Conservation (phyloP, 1,140 invertebrate species). For the Oryctes rhinoceros region DNA sequence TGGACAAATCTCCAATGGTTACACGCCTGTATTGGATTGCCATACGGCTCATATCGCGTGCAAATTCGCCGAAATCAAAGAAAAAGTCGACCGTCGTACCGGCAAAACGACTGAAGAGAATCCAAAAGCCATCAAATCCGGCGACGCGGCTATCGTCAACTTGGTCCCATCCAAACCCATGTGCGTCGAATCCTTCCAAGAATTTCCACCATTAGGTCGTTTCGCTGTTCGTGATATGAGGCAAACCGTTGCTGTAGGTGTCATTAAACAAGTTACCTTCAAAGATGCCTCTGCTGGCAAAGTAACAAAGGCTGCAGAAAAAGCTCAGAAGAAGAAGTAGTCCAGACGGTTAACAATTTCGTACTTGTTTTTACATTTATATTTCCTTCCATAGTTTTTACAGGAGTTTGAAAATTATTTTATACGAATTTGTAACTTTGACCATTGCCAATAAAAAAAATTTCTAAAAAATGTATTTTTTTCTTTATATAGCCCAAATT, state of each 20-base stretch:
- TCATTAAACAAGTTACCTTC: constrained; percentile 90
- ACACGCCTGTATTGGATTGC: constrained; percentile 97
- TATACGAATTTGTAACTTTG: constrained; percentile 43
- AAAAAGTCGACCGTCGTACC: constrained; percentile 97
- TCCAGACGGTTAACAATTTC: constrained; percentile 80
- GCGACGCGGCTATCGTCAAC: constrained; percentile 94
- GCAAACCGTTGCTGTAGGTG: constrained; percentile 98
- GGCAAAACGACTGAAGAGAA: constrained; percentile 86
- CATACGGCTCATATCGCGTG: constrained; percentile 99
- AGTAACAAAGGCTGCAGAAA: constrained; percentile 97
- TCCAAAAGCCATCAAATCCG: constrained; percentile 91
- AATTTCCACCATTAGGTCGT: constrained; percentile 97
- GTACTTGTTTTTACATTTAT: constrained; percentile 49
- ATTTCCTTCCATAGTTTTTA: constrained; percentile 44
- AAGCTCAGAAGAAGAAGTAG: constrained; percentile 98
- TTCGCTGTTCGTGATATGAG: constrained; percentile 99
- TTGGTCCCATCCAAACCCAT: constrained; percentile 94
- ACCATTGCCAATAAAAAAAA: constrained; percentile 31
- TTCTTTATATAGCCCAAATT: neutral
- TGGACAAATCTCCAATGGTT: constrained; percentile 95
- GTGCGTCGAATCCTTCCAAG: constrained; percentile 97
- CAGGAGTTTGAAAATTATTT: constrained; percentile 43
- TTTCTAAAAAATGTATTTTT: constrained; percentile 28
- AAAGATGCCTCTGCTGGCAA: constrained; percentile 86
- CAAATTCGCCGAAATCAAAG: constrained; percentile 97